Conservation (phyloP, 2,113 vertebrate species). For the Henicopernis longicauda region DNA sequence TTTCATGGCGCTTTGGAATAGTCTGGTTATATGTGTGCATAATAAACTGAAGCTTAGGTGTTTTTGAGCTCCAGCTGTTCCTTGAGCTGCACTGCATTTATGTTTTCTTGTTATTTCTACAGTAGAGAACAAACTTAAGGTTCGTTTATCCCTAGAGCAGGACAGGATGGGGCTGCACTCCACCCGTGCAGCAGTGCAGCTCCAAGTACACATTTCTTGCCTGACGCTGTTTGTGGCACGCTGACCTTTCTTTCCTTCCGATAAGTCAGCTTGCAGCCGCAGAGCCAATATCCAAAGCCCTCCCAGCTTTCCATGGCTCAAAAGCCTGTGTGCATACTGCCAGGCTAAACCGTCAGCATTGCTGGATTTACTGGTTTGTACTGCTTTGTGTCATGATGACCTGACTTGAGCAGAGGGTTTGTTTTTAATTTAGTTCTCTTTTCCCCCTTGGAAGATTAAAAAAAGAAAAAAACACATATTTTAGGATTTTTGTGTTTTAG, state of each 20-base stretch:
- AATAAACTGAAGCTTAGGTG: background rate
- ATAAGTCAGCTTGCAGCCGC: background rate
- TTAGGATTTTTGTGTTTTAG: background rate
- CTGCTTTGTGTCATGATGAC: conserved; percentile 75
- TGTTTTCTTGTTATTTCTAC: background rate
- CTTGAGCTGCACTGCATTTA: background rate
- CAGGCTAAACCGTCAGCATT: conserved; percentile 61
- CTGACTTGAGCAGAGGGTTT: conserved; percentile 61
- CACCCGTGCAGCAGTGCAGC: background rate
- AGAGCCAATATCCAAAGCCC: background rate
- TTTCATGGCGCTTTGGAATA: background rate
- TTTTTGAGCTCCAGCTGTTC: background rate
- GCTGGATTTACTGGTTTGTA: conserved; percentile 65
- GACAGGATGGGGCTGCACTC: background rate
- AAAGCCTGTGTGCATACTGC: background rate
- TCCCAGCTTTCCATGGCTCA: conserved; percentile 39
- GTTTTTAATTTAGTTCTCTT: conserved; percentile 59
- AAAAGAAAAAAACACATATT: background rate
- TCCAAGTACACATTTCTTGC: background rate
- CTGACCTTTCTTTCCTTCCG: background rate
- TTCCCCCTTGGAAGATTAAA: conserved; percentile 33
- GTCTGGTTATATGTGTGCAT: background rate
- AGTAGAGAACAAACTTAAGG: background rate
- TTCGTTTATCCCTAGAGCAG: background rate
- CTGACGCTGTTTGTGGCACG: background rate